These are phyloP conservation scores for Sepioteuthis lessoniana DNA, from an alignment of 2,888 invertebrate genomes.

Conservation along the genomic window DNA sequence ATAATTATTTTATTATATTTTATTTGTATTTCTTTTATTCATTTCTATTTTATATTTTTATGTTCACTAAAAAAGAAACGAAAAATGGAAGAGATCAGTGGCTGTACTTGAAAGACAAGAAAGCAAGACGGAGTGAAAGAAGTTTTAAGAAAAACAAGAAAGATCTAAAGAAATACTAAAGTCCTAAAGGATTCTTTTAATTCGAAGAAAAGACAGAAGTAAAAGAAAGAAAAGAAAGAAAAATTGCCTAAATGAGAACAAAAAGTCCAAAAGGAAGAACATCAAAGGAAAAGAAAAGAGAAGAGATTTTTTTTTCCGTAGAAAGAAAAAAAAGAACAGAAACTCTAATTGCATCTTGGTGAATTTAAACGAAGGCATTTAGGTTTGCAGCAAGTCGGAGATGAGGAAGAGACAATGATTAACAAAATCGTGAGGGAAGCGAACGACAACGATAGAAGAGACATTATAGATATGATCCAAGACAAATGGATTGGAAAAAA, in stretches of 20 bases:
- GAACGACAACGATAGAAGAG: not conserved
- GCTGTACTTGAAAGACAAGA: too few species aligned
- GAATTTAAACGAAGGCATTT: slow-evolving; percentile 33
- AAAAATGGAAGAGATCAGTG: too few species aligned
- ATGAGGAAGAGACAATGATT: too few species aligned
- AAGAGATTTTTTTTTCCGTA: not conserved
- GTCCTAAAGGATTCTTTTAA: not conserved
- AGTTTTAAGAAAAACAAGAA: not conserved
- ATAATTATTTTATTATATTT: too few species aligned
- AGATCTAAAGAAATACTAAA: not conserved
- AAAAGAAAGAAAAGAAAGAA: not conserved
- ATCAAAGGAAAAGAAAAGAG: not conserved
- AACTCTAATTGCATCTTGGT: not conserved
- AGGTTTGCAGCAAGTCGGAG: slow-evolving; percentile 3
- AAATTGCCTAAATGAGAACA: not conserved
- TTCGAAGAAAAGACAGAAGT: not conserved
- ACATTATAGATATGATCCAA: slow-evolving; percentile 14
- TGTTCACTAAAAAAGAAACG: too few species aligned
- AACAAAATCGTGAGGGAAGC: not conserved
- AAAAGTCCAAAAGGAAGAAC: not conserved
- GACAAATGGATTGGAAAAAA: slow-evolving; percentile 25
- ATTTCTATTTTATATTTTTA: too few species aligned
- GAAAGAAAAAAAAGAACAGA: not conserved
- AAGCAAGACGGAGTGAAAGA: not conserved
- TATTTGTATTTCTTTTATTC: too few species aligned